phyloP scores from a whole-genome alignment of 2,113 vertebrate genomes.

The Gobio gobio region DNA sequence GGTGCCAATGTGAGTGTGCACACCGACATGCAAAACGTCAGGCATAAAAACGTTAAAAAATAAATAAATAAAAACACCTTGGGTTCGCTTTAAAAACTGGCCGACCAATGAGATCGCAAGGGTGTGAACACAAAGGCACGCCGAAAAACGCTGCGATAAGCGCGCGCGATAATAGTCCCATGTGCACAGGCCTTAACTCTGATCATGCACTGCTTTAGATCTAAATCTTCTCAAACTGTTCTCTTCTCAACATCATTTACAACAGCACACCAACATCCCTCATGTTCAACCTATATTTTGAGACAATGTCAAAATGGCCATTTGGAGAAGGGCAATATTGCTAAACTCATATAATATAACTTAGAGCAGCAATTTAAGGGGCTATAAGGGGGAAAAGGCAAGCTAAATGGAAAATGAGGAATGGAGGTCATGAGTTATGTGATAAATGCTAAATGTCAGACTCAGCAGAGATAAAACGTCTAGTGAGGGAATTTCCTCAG shows the following conservation, averaged over 20 bases:
- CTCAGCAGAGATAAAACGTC: not conserved
- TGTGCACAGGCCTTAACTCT: too few species aligned
- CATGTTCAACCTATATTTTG: not conserved
- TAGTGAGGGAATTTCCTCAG: not conserved
- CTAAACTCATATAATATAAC: not conserved
- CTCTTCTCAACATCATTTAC: not conserved
- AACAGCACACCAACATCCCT: not conserved
- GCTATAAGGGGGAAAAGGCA: not conserved
- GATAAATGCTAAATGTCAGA: constrained; percentile 22
- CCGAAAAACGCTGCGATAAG: too few species aligned
- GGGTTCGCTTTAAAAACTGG: too few species aligned
- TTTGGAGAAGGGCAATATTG: not conserved
- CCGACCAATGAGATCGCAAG: too few species aligned
- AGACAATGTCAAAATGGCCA: not conserved
- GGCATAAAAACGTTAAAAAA: too few species aligned
- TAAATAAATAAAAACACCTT: too few species aligned
- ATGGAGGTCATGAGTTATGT: not conserved
- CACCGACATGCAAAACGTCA: too few species aligned
- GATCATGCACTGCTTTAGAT: not conserved
- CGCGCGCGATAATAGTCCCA: too few species aligned
- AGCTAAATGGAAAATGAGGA: constrained; percentile 5
- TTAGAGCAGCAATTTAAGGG: not conserved
- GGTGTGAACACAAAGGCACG: too few species aligned
- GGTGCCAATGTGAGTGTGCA: too few species aligned
- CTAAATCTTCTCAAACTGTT: not conserved